phyloP scores from a whole-genome alignment of 2,797 vertebrate genomes.

The Micropoecilia bifurca region DNA sequence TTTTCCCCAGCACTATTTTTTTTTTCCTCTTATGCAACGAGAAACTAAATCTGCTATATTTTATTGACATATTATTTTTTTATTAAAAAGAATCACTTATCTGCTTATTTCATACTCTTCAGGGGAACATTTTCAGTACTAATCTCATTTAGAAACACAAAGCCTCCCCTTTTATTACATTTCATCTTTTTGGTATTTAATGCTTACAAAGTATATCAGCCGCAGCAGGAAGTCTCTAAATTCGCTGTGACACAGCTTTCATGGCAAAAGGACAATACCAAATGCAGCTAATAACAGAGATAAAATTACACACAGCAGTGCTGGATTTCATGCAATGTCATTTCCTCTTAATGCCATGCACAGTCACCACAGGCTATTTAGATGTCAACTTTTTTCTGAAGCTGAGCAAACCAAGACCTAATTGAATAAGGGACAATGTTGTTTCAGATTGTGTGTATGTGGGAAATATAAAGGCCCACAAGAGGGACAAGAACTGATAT shows the following conservation, averaged over 20 bases:
- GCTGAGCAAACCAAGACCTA: neutral
- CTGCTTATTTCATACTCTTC: neutral
- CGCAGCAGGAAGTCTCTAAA: neutral
- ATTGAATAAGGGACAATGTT: neutral
- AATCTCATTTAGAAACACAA: neutral
- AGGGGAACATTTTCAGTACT: slow-evolving; percentile 5
- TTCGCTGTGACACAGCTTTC: neutral
- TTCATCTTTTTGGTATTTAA: neutral
- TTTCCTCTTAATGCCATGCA: neutral
- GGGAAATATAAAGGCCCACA: neutral
- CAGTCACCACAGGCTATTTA: neutral
- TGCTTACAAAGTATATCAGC: neutral
- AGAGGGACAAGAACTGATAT: neutral
- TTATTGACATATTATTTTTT: neutral
- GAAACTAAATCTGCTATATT: neutral
- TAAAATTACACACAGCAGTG: neutral
- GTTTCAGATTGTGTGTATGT: neutral
- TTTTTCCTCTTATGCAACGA: neutral
- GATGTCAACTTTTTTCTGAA: neutral
- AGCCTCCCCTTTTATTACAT: neutral
- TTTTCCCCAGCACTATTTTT: neutral
- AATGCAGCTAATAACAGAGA: neutral
- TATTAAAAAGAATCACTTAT: neutral
- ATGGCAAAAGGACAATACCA: neutral
- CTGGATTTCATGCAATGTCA: neutral